These are phyloP conservation scores for Colius striatus DNA, from an alignment of 2,113 vertebrate species.

Conservation along the genomic window DNA sequence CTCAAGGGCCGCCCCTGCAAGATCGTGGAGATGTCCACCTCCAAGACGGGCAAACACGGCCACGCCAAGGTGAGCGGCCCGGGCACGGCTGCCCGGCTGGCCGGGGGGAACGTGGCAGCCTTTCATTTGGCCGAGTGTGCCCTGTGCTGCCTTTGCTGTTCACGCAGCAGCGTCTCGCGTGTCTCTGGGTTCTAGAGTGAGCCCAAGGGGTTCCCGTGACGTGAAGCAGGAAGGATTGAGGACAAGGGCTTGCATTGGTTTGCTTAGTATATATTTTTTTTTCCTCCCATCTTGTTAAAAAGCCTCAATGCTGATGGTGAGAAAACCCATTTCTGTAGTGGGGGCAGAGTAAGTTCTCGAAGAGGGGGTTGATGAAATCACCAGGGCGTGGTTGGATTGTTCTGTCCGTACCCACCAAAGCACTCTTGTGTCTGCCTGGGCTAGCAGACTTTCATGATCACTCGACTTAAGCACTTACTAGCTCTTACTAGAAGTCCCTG, in stretches of 20 bases:
- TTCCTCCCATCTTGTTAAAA: background rate
- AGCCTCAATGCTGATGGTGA: background rate
- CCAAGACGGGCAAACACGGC: slow-evolving; percentile 97
- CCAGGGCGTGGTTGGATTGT: slow-evolving; percentile 22
- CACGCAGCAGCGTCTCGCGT: background rate
- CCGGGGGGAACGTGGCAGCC: background rate
- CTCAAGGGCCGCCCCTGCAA: slow-evolving; percentile 96
- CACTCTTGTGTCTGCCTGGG: background rate
- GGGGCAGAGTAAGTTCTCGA: slow-evolving; percentile 24
- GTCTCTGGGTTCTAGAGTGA: background rate
- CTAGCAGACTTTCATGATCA: background rate
- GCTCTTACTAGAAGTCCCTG: background rate
- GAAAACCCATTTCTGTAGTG: background rate
- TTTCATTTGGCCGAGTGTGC: background rate
- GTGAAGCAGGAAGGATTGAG: background rate
- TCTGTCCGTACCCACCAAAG: background rate
- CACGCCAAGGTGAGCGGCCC: slow-evolving; percentile 90
- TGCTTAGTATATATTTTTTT: fast-evolving
- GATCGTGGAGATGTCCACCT: slow-evolving; percentile 98
- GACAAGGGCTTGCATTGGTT: background rate
- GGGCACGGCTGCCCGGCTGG: background rate
- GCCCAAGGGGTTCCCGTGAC: background rate
- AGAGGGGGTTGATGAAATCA: slow-evolving; percentile 34
- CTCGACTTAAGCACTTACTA: fast-evolving
- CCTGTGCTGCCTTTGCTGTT: background rate